phyloP scores from a whole-genome alignment of 2,888 invertebrate species.

The Cylindroiulus punctatus region DNA sequence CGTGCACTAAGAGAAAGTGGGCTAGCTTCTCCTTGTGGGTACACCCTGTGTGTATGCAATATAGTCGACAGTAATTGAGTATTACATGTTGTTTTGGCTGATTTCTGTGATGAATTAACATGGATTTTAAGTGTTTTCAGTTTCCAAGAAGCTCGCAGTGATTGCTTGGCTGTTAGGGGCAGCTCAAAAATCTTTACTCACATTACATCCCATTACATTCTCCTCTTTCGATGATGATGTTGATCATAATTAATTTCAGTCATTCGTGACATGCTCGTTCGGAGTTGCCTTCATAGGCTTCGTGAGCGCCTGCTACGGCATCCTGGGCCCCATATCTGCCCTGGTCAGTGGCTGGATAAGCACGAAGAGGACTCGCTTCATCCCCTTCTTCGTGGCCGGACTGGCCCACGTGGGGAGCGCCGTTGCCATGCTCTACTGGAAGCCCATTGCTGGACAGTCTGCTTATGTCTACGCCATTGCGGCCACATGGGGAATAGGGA shows the following conservation, averaged over 20 bases:
- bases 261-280: slow-evolving; percentile 57
- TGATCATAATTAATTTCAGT: slow-evolving; percentile 46
- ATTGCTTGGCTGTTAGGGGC: no score
- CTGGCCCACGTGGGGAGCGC: background rate
- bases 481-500: slow-evolving; percentile 50
- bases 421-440: slow-evolving; percentile 52
- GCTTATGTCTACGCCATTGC: background rate
- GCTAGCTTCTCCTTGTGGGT: no score
- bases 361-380: slow-evolving; percentile 60
- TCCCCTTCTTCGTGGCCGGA: slow-evolving; percentile 49
- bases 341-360: slow-evolving; percentile 66
- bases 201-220: no score
- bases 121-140: no score
- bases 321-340: slow-evolving; percentile 65
- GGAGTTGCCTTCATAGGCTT: slow-evolving; percentile 66
- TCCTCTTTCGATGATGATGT: no score
- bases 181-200: no score
- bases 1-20: no score
- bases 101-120: no score
- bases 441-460: background rate
- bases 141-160: no score
- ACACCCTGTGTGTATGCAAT: no score
- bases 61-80: no score
- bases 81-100: no score
- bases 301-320: slow-evolving; percentile 67